Evolutionary conservation across 2,797 vertebrate genomes (phyloP).

Genomic region (Dryobates pubescens): DNA sequence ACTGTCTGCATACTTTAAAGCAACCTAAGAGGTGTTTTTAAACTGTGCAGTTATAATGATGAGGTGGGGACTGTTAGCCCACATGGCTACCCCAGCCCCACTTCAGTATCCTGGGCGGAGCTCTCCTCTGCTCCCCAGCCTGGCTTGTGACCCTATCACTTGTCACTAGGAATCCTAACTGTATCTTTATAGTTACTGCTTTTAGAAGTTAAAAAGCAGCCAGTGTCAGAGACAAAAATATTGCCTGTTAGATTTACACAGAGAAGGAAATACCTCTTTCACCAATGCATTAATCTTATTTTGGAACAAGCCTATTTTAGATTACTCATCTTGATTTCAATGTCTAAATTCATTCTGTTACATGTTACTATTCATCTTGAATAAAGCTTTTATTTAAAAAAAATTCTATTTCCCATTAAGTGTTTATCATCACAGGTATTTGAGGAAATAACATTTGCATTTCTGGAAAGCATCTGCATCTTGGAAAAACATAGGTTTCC

Average conservation of each 20-base stretch:
- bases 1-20: not conserved
- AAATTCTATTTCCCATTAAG: not conserved
- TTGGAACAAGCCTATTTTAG: not conserved
- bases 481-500: not conserved
- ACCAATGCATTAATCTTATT: not conserved
- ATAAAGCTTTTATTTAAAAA: not conserved
- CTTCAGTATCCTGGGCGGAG: not conserved
- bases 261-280: not conserved
- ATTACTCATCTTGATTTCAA: not conserved
- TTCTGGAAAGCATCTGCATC: not conserved
- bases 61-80: not conserved
- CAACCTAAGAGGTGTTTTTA: slow-evolving; percentile 28
- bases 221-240: not conserved
- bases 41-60: not conserved
- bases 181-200: not conserved
- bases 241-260: not conserved
- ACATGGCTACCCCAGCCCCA: not conserved
- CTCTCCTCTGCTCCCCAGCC: not conserved
- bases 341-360: not conserved
- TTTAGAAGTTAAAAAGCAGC: slow-evolving; percentile 3
- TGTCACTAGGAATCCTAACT: not conserved
- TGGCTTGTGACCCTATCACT: not conserved
- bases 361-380: not conserved
- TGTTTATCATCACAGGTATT: not conserved
- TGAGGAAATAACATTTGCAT: not conserved